Percentiles rank a stretch among this genome's conserved stretches.
These are phyloP conservation scores for Metalampra italica DNA, from an alignment of 2,888 invertebrate genomes.

Conservation along the genomic window DNA sequence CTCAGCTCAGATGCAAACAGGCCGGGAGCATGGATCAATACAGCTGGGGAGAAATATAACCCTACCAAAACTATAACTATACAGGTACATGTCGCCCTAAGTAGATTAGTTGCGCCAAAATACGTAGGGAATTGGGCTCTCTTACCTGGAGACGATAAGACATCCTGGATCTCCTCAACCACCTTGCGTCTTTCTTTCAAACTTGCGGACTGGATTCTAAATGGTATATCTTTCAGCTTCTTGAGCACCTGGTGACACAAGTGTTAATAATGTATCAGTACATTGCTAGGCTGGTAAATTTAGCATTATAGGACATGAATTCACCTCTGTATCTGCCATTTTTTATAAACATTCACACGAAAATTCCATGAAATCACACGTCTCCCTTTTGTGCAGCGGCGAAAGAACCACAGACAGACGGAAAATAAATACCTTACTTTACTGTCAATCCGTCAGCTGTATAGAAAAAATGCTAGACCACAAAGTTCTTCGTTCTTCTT, in stretches of 20 bases:
- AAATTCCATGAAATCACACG: constrained; percentile 44
- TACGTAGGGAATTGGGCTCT: not conserved
- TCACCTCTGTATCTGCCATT: constrained; percentile 85
- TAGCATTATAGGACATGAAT: constrained; percentile 16
- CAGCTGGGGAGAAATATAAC: constrained; percentile 25
- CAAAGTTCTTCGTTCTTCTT: no score
- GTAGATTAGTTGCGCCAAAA: no score
- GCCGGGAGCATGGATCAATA: constrained; percentile 29
- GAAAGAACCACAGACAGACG: constrained; percentile 34
- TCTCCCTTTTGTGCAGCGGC: constrained; percentile 16
- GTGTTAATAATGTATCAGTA: constrained; percentile 15
- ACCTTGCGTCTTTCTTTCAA: constrained; percentile 83
- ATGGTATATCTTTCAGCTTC: constrained; percentile 85
- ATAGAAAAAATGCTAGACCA: no score
- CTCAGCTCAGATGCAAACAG: constrained; percentile 11
- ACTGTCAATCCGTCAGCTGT: no score
- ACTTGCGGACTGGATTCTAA: constrained; percentile 85
- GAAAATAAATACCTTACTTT: constrained; percentile 26
- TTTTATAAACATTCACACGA: constrained; percentile 59
- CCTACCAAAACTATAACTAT: constrained; percentile 4
- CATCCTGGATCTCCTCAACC: constrained; percentile 82
- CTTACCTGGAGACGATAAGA: constrained; percentile 86
- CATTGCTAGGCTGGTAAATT: constrained; percentile 1
- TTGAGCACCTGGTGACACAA: constrained; percentile 77
- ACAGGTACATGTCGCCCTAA: not conserved